Evolutionary conservation across 2,888 invertebrate genomes (phyloP).

Genomic region (Drosophila ustulata): DNA sequence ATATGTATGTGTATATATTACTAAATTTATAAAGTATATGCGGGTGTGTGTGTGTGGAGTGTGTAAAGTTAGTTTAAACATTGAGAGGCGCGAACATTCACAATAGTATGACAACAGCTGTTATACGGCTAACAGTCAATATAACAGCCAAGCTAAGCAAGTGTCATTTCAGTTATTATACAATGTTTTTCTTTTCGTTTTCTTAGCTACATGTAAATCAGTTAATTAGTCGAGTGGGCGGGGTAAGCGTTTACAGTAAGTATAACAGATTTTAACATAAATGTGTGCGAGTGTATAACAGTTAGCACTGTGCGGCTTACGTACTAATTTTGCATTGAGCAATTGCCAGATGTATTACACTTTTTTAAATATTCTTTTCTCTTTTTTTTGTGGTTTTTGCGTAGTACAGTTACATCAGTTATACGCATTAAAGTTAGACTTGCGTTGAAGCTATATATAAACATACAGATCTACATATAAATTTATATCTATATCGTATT

Average conservation of each 20-base stretch:
- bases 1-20: slow-evolving; percentile 27
- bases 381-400: slow-evolving; percentile 8
- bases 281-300: slow-evolving; percentile 53
- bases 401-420: slow-evolving; percentile 43
- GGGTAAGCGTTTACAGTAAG: slow-evolving; percentile 49
- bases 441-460: slow-evolving; percentile 34
- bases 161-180: slow-evolving; percentile 11
- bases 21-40: slow-evolving; percentile 29
- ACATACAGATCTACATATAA: slow-evolving; percentile 12
- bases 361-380: neutral
- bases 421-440: slow-evolving; percentile 65
- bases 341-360: slow-evolving; percentile 48
- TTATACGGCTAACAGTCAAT: slow-evolving; percentile 38
- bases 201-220: slow-evolving; percentile 26
- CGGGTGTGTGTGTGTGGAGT: neutral
- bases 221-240: slow-evolving; percentile 14
- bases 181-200: neutral
- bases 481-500: slow-evolving; percentile 11
- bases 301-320: slow-evolving; percentile 59
- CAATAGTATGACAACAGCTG: slow-evolving; percentile 38
- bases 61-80: slow-evolving; percentile 30
- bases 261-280: slow-evolving; percentile 65
- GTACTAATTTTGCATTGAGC: slow-evolving; percentile 59
- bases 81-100: slow-evolving; percentile 47
- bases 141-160: slow-evolving; percentile 37